phyloP scores from a whole-genome alignment of 2,888 invertebrate species.

The Flexamia atlantica region DNA sequence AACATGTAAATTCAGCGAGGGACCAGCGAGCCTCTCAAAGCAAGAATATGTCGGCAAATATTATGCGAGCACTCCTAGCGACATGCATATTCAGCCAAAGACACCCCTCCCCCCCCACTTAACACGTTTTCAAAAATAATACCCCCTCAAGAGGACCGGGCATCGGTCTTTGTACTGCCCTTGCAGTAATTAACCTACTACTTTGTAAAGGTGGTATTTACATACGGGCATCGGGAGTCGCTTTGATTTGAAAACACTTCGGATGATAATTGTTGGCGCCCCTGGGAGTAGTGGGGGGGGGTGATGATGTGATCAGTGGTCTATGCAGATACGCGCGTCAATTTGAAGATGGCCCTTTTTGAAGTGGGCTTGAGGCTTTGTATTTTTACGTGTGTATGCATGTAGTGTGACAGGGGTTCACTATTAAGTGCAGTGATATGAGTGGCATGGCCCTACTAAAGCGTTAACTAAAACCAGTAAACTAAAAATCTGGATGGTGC shows the following conservation, averaged over 20 bases:
- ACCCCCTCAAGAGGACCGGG: conserved; percentile 24
- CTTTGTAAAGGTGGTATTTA: conserved; percentile 25
- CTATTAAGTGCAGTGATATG: too few species aligned
- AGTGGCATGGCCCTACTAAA: too few species aligned
- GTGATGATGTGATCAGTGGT: not conserved
- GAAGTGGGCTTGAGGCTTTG: not conserved
- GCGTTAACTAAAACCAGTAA: too few species aligned
- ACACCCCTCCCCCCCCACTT: conserved; percentile 54
- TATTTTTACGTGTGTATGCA: not conserved
- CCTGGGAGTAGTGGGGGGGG: not conserved
- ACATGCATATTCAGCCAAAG: conserved; percentile 62
- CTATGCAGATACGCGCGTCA: not conserved
- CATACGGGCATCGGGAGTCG: conserved; percentile 27
- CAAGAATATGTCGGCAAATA: conserved; percentile 67
- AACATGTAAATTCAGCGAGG: conserved; percentile 57
- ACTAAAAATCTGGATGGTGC: too few species aligned
- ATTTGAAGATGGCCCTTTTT: not conserved
- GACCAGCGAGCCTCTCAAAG: conserved; percentile 23
- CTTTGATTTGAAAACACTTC: conserved; percentile 31
- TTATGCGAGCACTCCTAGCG: conserved; percentile 60
- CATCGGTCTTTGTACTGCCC: not conserved
- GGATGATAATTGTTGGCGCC: not conserved
- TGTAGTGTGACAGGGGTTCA: too few species aligned
- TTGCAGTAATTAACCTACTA: conserved; percentile 39
- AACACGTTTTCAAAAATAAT: conserved; percentile 64